These are phyloP conservation scores for Luffia ferchaultella DNA, from an alignment of 2,888 invertebrate species.

Conservation along the genomic window DNA sequence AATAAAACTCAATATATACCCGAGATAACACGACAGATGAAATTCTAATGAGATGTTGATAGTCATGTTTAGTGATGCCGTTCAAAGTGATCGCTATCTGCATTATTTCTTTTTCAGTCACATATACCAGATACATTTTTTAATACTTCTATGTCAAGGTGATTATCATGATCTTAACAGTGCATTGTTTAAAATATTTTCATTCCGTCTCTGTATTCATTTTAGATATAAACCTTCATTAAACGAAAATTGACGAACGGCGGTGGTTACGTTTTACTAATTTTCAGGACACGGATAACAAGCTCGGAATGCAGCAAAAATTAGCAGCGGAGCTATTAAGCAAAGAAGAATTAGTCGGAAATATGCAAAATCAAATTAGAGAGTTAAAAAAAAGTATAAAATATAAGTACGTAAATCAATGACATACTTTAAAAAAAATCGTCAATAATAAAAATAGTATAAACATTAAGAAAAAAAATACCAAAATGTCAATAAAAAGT, in stretches of 20 bases:
- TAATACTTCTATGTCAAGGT: constrained; percentile 13
- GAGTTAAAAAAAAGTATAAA: constrained; percentile 50
- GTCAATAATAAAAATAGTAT: not conserved
- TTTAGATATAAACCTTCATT: too few relatives aligned
- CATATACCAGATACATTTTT: constrained; percentile 37
- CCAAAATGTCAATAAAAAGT: not conserved
- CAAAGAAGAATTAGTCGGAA: constrained; percentile 49
- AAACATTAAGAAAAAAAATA: too few relatives aligned
- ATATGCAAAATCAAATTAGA: constrained; percentile 51
- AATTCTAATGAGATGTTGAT: too few relatives aligned
- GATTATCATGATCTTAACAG: not conserved
- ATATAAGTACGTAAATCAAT: constrained; percentile 33
- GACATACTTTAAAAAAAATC: not conserved
- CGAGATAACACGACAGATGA: too few relatives aligned
- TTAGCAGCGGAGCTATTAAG: constrained; percentile 51
- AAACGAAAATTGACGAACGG: too few relatives aligned
- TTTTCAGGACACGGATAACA: constrained; percentile 48
- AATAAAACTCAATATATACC: too few relatives aligned
- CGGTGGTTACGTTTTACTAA: constrained; percentile 4
- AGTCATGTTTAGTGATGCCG: too few relatives aligned
- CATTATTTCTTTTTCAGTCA: constrained; percentile 37
- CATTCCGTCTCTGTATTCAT: too few relatives aligned
- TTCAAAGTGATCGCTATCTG: not conserved
- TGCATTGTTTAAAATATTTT: too few relatives aligned
- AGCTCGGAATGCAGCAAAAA: constrained; percentile 53